These are phyloP conservation scores for Aphrophora alni DNA, from an alignment of 2,888 invertebrate species.

Conservation along the genomic window DNA sequence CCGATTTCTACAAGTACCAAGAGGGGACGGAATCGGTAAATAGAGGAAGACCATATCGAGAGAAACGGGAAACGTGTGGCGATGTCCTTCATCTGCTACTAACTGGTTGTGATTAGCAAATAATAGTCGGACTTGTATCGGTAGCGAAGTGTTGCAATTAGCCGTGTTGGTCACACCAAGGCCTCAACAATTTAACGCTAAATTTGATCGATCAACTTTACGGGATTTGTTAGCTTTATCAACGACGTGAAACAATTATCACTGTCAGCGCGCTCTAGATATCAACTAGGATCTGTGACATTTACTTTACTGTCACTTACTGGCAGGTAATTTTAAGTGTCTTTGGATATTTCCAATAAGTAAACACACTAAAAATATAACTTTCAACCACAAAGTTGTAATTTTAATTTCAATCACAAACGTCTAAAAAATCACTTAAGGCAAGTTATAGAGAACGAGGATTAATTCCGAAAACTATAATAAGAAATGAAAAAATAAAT, in stretches of 20 bases:
- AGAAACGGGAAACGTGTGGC: neutral
- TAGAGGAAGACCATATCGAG: neutral
- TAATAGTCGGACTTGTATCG: neutral
- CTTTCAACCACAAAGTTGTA: no score
- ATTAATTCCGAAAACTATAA: no score
- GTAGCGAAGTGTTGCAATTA: neutral
- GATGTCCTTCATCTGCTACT: neutral
- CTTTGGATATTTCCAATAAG: no score
- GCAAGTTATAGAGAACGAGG: no score
- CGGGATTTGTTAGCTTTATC: neutral
- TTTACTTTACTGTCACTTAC: no score
- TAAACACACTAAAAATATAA: no score
- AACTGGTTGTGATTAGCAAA: slow-evolving; percentile 9
- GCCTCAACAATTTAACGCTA: neutral
- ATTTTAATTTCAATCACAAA: no score
- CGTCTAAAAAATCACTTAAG: no score
- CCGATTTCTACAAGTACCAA: neutral
- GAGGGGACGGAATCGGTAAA: neutral
- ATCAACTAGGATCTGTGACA: no score
- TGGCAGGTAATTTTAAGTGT: no score
- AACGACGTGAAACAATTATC: neutral
- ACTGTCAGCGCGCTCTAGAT: neutral
- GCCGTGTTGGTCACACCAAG: neutral
- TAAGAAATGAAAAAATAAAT: no score
- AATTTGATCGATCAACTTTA: neutral